These are phyloP conservation scores for Chouioia cunea DNA, from an alignment of 2,888 invertebrate genomes.

Conservation along the genomic window DNA sequence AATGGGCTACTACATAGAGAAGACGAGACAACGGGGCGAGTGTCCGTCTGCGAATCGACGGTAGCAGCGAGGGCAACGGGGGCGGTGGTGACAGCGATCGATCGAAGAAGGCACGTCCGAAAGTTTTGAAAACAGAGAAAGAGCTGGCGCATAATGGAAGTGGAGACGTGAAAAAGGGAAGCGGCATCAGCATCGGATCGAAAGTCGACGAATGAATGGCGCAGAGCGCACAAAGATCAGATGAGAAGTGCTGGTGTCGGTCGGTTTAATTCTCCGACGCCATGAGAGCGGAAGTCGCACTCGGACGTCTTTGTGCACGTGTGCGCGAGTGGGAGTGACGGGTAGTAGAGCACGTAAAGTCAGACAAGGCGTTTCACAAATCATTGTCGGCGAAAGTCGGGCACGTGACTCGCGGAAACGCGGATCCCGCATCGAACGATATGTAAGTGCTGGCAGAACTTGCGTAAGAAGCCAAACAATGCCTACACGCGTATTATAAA, in stretches of 20 bases:
- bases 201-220: constrained; percentile 36
- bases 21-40: background rate
- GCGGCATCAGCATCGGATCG: too few relatives aligned
- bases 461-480: too few relatives aligned
- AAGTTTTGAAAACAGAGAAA: constrained; percentile 10
- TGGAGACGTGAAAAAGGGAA: constrained; percentile 31
- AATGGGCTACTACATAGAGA: background rate
- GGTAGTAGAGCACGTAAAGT: constrained; percentile 7
- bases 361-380: constrained; percentile 36
- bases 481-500: background rate
- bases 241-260: constrained; percentile 14
- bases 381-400: constrained; percentile 47
- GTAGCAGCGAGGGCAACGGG: too few relatives aligned
- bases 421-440: background rate
- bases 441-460: too few relatives aligned
- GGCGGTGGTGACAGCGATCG: too few relatives aligned
- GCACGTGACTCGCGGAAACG: constrained; percentile 57
- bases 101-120: background rate
- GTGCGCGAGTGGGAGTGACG: constrained; percentile 50
- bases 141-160: background rate
- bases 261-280: constrained; percentile 26
- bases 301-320: constrained; percentile 51
- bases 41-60: constrained; percentile 24
- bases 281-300: constrained; percentile 53
- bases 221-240: constrained; percentile 16